phyloP scores from a whole-genome alignment of 2,797 vertebrate genomes.

The Garrulus glandarius region DNA sequence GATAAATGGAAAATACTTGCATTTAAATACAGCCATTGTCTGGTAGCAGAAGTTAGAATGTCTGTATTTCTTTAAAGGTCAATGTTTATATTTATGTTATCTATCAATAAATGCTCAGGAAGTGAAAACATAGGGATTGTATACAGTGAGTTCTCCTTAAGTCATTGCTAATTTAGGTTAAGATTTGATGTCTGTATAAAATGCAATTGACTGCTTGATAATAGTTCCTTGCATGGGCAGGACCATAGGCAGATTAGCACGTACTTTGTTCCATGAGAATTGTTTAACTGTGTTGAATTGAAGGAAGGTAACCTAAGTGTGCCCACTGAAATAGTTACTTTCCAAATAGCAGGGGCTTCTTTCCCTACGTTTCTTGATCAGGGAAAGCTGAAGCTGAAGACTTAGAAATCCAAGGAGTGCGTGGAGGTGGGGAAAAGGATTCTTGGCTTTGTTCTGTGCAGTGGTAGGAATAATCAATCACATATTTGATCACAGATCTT shows the following conservation, averaged over 20 bases:
- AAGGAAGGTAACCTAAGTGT: neutral
- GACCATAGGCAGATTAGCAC: neutral
- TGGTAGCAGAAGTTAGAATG: neutral
- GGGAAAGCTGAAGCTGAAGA: neutral
- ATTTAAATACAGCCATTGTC: neutral
- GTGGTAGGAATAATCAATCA: neutral
- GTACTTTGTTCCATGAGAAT: neutral
- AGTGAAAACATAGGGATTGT: neutral
- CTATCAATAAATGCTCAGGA: neutral
- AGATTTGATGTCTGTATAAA: neutral
- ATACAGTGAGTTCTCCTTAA: neutral
- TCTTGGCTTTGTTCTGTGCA: neutral
- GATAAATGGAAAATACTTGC: neutral
- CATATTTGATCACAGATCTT: neutral
- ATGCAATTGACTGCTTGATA: neutral
- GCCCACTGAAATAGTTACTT: neutral
- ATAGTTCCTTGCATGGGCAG: neutral
- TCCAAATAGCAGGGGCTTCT: neutral
- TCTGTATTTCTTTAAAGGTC: neutral
- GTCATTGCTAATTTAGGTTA: neutral
- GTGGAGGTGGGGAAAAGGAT: rapidly evolving
- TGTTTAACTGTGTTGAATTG: neutral
- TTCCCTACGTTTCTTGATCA: neutral
- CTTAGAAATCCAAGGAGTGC: neutral
- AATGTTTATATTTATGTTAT: neutral